These are phyloP conservation scores for Molossus molossus DNA, from an alignment of 2,797 vertebrate genomes.

Conservation along the genomic window DNA sequence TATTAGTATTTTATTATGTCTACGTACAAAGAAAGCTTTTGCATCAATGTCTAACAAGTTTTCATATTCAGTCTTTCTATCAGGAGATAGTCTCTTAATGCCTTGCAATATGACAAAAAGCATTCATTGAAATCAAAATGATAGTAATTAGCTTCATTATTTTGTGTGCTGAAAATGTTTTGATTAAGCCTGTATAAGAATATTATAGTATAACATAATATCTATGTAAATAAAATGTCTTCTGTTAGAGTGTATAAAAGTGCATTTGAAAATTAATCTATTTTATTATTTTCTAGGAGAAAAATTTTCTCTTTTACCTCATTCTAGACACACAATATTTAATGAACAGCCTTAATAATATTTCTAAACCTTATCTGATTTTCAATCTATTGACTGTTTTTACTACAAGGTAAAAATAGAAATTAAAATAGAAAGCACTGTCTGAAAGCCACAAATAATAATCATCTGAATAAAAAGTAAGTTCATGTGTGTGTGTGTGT, in stretches of 20 bases:
- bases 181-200: slow-evolving; percentile 19
- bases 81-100: slow-evolving; percentile 23
- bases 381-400: slow-evolving; percentile 56
- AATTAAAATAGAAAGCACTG: slow-evolving; percentile 57
- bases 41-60: not conserved
- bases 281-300: slow-evolving; percentile 17
- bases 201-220: slow-evolving; percentile 11
- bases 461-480: slow-evolving; percentile 14
- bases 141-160: slow-evolving; percentile 58
- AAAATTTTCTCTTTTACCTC: not conserved
- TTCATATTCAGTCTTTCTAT: not conserved
- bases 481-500: not conserved
- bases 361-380: slow-evolving; percentile 49
- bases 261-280: not conserved
- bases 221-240: not conserved
- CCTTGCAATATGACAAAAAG: slow-evolving; percentile 37
- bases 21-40: slow-evolving; percentile 5
- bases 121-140: not conserved
- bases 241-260: not conserved
- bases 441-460: slow-evolving; percentile 58
- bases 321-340: not conserved
- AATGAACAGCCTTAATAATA: slow-evolving; percentile 22
- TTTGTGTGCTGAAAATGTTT: not conserved
- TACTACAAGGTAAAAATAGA: slow-evolving; percentile 54
- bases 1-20: not conserved